Percentiles rank a stretch among this genome's conserved stretches.
phyloP scores from a whole-genome alignment of 1,140 invertebrate genomes.

The Hesperophylax magnus region DNA sequence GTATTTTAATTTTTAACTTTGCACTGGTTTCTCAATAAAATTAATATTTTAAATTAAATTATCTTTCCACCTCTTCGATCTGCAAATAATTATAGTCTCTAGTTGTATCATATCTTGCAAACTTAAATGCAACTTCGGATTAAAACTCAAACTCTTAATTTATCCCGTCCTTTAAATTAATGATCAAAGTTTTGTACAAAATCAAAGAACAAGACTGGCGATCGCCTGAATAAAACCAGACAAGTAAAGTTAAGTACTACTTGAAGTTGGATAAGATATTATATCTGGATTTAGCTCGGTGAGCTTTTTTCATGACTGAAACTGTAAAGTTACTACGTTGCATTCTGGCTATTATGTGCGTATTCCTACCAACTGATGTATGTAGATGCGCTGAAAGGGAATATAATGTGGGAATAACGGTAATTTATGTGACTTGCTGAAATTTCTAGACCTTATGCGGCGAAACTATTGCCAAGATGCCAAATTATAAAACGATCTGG shows the following conservation, averaged over 20 bases:
- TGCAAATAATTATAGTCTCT: no score
- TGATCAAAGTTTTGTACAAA: constrained; percentile 24
- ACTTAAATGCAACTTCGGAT: constrained; percentile 7
- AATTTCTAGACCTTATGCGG: constrained; percentile 45
- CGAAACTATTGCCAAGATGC: constrained; percentile 40
- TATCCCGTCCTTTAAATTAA: constrained; percentile 15
- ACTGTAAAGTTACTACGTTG: constrained; percentile 45
- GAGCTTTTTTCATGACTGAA: constrained; percentile 17
- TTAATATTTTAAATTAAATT: no score
- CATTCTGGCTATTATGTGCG: constrained; percentile 51
- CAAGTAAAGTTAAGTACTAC: constrained; percentile 6
- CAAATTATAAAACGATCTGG: constrained; percentile 36
- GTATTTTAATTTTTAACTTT: no score
- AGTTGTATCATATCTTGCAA: not conserved
- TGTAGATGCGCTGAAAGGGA: constrained; percentile 37
- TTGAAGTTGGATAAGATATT: constrained; percentile 46
- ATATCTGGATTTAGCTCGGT: constrained; percentile 48
- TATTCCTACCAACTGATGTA: constrained; percentile 37
- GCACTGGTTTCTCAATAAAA: no score
- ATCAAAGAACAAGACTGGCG: constrained; percentile 30
- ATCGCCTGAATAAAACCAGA: constrained; percentile 33
- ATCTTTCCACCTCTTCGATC: no score
- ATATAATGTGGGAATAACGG: constrained; percentile 44
- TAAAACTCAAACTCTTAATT: not conserved
- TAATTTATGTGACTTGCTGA: constrained; percentile 55